Evolutionary conservation across 2,797 vertebrate genomes (phyloP).

Genomic region (Remorina albescens): DNA sequence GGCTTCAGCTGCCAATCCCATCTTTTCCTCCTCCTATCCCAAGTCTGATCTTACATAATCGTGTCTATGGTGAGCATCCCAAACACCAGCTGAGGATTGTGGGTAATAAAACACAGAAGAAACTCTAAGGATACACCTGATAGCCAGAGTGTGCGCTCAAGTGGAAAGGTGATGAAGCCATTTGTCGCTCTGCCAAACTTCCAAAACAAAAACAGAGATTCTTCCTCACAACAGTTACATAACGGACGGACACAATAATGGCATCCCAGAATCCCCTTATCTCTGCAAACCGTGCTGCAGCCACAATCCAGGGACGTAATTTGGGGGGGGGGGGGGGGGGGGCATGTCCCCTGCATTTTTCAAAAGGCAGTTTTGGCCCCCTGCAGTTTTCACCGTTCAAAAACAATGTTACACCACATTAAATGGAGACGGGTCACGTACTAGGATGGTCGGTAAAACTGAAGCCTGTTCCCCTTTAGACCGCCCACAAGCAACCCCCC

Average conservation of each 20-base stretch:
- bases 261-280: conserved; percentile 1
- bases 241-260: neutral
- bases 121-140: neutral
- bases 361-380: too few species aligned
- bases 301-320: too few species aligned
- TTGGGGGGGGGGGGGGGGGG: too few species aligned
- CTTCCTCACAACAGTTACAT: neutral
- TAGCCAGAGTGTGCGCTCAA: neutral
- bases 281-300: neutral
- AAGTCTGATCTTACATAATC: neutral
- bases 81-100: conserved; percentile 9
- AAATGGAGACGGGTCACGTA: too few species aligned
- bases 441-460: too few species aligned
- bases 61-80: neutral
- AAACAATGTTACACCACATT: too few species aligned
- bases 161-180: neutral
- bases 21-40: neutral
- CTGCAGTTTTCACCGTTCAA: too few species aligned
- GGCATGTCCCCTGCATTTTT: too few species aligned
- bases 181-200: neutral
- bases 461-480: too few species aligned
- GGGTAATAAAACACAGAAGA: conserved; percentile 4
- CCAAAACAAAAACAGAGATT: conserved; percentile 1
- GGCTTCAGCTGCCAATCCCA: neutral
- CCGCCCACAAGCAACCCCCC: too few species aligned